phyloP scores from a whole-genome alignment of 2,888 invertebrate species.

The Platerodrilus igneus region DNA sequence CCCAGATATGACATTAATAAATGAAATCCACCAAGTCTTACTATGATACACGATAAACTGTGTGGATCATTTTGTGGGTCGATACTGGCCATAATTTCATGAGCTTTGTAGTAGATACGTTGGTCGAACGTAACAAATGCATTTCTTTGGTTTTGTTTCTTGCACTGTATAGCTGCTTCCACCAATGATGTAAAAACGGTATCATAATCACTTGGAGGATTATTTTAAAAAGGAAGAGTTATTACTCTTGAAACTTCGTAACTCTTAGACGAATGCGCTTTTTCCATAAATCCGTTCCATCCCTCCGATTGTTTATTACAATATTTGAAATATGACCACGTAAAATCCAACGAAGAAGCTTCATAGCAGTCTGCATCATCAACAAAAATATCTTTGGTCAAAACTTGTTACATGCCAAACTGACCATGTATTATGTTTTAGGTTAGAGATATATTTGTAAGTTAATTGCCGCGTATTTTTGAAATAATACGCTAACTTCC shows the following conservation, averaged over 20 bases:
- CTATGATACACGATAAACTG: conserved; percentile 25
- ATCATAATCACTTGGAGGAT: conserved; percentile 31
- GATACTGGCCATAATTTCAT: conserved; percentile 30
- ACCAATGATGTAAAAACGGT: conserved; percentile 34
- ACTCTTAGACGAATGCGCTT: conserved; percentile 21
- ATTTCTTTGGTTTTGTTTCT: conserved; percentile 23
- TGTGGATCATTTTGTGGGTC: conserved; percentile 27
- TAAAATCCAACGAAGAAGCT: conserved; percentile 31
- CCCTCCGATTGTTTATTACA: conserved; percentile 27
- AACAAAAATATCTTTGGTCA: conserved; percentile 28
- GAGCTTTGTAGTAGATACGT: conserved; percentile 34
- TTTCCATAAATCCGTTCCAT: conserved; percentile 33
- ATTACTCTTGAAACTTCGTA: conserved; percentile 31
- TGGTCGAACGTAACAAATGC: conserved; percentile 30
- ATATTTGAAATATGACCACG: conserved; percentile 29
- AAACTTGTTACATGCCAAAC: too few species aligned
- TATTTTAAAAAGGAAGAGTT: conserved; percentile 34
- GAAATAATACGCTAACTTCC: too few species aligned
- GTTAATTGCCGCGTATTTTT: too few species aligned
- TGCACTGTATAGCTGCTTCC: conserved; percentile 27
- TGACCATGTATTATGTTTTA: too few species aligned
- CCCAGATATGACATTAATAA: conserved; percentile 38
- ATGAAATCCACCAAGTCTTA: conserved; percentile 38
- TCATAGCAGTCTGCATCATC: conserved; percentile 26
- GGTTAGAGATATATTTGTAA: too few species aligned